Conservation (phyloP, 2,888 invertebrate genomes). For the Eristalinus sepulchralis region DNA sequence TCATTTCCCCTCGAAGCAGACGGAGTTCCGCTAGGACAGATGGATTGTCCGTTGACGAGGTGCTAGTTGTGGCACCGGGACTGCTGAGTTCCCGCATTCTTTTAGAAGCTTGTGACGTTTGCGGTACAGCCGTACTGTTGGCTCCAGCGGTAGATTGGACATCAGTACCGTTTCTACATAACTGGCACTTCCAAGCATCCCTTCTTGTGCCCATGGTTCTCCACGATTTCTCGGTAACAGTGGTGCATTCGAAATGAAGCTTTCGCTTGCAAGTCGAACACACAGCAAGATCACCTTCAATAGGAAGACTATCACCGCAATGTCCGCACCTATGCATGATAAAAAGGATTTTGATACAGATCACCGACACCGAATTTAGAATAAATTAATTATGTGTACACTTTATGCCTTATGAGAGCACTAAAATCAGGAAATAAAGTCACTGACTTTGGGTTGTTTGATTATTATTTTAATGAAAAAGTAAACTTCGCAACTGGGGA, state of each 20-base stretch:
- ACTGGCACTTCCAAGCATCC: background rate
- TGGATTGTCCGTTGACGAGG: background rate
- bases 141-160: background rate
- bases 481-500: too few species aligned
- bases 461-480: too few species aligned
- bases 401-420: too few species aligned
- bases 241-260: constrained; percentile 12
- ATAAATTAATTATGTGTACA: too few species aligned
- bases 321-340: background rate
- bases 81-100: background rate
- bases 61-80: background rate
- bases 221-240: background rate
- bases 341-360: background rate
- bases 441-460: too few species aligned
- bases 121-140: background rate
- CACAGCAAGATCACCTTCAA: background rate
- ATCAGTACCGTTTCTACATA: background rate
- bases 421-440: too few species aligned
- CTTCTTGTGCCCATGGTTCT: background rate
- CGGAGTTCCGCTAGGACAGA: too few species aligned
- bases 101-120: background rate
- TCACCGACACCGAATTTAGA: too few species aligned
- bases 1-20: constrained; percentile 1
- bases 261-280: constrained; percentile 1
- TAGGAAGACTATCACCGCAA: background rate